A percentile compares a stretch with the other conserved stretches of the same genome.
These are phyloP conservation scores for Cantharis nigra DNA, from an alignment of 2,888 invertebrate genomes.

Conservation along the genomic window DNA sequence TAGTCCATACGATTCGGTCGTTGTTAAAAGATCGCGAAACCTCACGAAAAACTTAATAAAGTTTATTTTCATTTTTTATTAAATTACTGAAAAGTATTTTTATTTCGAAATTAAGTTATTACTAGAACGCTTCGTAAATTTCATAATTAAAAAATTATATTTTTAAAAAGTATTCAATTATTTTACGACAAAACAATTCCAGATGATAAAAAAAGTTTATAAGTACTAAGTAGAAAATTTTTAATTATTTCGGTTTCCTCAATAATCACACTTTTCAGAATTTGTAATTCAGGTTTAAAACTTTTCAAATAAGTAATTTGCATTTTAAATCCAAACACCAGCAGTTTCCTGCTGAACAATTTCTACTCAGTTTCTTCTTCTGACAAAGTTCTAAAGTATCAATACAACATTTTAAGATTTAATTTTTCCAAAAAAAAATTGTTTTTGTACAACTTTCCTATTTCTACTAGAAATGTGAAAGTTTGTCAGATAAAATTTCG, in stretches of 20 bases:
- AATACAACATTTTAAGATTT: neutral
- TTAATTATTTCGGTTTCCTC: neutral
- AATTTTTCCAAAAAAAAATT: neutral
- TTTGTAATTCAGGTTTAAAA: neutral
- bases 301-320: slow-evolving; percentile 2
- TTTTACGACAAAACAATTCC: neutral
- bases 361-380: neutral
- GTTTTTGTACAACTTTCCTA: neutral
- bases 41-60: slow-evolving; percentile 25
- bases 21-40: slow-evolving; percentile 29
- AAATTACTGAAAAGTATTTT: neutral
- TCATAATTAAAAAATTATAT: neutral
- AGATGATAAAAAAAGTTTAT: neutral
- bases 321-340: slow-evolving; percentile 8
- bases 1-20: slow-evolving; percentile 29
- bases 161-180: neutral
- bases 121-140: neutral
- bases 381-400: neutral
- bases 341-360: neutral
- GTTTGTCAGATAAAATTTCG: neutral
- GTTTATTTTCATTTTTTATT: neutral
- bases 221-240: neutral
- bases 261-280: neutral
- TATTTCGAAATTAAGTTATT: neutral
- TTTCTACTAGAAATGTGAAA: neutral